Conservation (phyloP, 2,113 vertebrate genomes). For the Heliornis fulica region DNA sequence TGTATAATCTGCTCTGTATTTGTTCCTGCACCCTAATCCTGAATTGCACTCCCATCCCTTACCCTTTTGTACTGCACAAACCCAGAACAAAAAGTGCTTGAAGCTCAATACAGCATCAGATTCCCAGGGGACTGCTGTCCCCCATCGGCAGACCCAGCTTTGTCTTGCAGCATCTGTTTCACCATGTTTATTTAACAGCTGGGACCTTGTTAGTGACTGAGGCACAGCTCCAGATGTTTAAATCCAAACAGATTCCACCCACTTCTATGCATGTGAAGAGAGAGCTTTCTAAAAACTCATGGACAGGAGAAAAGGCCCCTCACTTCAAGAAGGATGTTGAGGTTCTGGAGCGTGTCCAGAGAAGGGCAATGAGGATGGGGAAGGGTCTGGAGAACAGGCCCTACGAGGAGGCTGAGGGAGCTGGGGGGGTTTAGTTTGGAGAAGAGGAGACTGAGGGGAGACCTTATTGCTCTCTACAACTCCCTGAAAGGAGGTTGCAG, state of each 20-base stretch:
- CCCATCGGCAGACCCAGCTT: accelerated
- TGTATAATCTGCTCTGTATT: not conserved
- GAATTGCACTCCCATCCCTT: not conserved
- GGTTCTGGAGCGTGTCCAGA: too few relatives aligned
- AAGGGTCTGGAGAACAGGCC: too few relatives aligned
- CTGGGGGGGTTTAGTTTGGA: too few relatives aligned
- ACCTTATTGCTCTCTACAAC: too few relatives aligned
- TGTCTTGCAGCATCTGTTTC: not conserved
- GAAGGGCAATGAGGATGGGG: too few relatives aligned
- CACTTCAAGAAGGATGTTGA: too few relatives aligned
- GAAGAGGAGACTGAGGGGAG: too few relatives aligned
- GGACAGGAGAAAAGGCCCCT: not conserved
- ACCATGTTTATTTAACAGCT: not conserved
- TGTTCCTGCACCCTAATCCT: not conserved
- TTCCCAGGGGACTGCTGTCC: not conserved
- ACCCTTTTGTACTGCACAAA: not conserved
- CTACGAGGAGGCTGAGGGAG: too few relatives aligned
- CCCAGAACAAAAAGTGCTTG: not conserved
- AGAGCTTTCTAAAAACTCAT: not conserved
- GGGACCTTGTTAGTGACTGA: not conserved
- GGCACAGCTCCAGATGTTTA: not conserved
- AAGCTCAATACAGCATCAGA: not conserved
- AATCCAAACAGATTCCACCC: not conserved
- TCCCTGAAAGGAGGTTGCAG: too few relatives aligned
- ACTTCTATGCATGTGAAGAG: not conserved